Base-by-base conservation (phyloP, 2,797 vertebrate genomes). In the Heliangelus exortis region DNA sequence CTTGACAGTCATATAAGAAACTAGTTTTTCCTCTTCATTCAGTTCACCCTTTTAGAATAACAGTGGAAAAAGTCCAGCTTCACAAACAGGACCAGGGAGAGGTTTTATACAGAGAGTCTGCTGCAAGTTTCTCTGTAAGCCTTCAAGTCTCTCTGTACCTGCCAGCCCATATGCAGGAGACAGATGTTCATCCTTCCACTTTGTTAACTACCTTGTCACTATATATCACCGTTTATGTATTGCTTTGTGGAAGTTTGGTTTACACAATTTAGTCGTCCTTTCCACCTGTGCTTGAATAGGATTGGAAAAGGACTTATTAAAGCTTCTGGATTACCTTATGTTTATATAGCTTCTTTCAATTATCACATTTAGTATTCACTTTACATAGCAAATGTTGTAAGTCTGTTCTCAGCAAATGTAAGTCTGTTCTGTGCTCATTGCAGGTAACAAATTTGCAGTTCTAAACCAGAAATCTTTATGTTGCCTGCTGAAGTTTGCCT, bases 1-100 rank as follows among this genome's bases (percentile, higher is more conserved):
- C 51, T 92, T 95, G 53, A 87, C 5, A 92, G 73, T 34, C 39
- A 63, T 69, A 85, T 72, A 86, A 95, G 96, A 93, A 95, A 73
- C 74, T 83, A 55, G 75, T 28, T 76, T 90, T 86, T 81, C 26
- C 53, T 89, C 53, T 57, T 54, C 85, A 57, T 23, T 71, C 61
- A 85, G 51, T 51, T 79, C n/a, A 90, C 55, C n/a, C 65, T 93
- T 80, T 54, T 29, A 71, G 43, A 84, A 80, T 7, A 94, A 58
- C 12, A n/a, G 8, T 29, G 28, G 59, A 29, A 93, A 65, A 90
- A 23, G 17, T 55, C 61, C 9, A 54, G 15, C 29, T 91, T 91
- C 91, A 51, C 48, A 54, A 76, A 31, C 3, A 45, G 31, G 20
- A 8, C 43, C 86, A 18, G 31, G 84, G 43, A 75, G 22, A 65